Evolutionary conservation across 2,113 vertebrate genomes (phyloP).

Genomic region (Pomatostomus ruficeps): DNA sequence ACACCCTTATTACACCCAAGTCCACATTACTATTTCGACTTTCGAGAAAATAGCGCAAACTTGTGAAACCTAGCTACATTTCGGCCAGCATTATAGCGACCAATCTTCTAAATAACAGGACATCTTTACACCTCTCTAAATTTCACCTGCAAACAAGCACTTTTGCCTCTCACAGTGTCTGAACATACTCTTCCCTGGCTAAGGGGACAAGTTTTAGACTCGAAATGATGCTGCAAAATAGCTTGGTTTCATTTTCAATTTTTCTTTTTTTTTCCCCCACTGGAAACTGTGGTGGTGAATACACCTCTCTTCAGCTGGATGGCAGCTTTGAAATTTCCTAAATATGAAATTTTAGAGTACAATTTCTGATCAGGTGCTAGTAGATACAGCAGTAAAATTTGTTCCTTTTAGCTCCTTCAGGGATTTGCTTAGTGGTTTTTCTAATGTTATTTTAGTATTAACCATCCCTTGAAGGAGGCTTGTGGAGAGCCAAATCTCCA

Average conservation of each 20-base stretch:
- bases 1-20: not conserved
- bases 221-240: not conserved
- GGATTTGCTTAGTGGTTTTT: not conserved
- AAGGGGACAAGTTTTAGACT: not conserved
- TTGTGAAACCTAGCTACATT: not conserved
- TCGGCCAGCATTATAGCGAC: not conserved
- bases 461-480: not conserved
- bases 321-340: not conserved
- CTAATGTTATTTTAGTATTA: not conserved
- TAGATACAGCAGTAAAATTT: not conserved
- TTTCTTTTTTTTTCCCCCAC: not conserved
- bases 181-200: not conserved
- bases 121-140: not conserved
- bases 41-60: not conserved
- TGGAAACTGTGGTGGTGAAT: not conserved
- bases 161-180: not conserved
- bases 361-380: not conserved
- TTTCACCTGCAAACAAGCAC: not conserved
- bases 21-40: not conserved
- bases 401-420: not conserved
- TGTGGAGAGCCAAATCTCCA: not conserved
- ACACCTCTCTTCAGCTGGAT: not conserved
- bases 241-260: not conserved
- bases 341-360: not conserved
- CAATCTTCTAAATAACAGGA: not conserved